Evolutionary conservation across 2,888 invertebrate species (phyloP).

Genomic region (Leptinotarsa peninsularis): DNA sequence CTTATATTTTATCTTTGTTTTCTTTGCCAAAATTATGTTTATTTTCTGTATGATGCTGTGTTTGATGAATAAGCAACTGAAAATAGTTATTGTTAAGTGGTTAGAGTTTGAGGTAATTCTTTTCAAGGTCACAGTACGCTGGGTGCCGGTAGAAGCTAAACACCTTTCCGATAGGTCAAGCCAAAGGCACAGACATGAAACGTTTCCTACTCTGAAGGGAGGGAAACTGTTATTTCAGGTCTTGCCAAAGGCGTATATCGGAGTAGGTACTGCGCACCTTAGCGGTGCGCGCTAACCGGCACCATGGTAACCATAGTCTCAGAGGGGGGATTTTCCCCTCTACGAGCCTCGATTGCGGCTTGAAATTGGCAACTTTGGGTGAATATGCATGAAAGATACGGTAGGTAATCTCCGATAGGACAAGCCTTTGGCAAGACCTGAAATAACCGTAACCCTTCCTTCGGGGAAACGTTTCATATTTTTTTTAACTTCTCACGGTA

Average conservation of each 20-base stretch:
- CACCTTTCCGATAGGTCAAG: constrained; percentile 30
- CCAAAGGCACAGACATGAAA: constrained; percentile 31
- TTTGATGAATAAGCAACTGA: background rate
- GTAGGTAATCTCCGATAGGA: constrained; percentile 7
- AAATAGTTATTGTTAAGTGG: background rate
- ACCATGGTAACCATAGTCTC: too few species aligned
- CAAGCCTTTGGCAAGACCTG: constrained; percentile 32
- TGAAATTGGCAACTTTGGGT: too few species aligned
- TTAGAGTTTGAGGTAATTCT: background rate
- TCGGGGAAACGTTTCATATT: constrained; percentile 24
- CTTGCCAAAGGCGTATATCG: constrained; percentile 16
- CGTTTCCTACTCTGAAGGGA: background rate
- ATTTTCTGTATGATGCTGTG: background rate
- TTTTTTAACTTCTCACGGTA: background rate
- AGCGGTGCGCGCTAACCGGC: too few species aligned
- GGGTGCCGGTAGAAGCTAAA: constrained; percentile 28
- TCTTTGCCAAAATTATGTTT: background rate
- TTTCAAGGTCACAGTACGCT: constrained; percentile 26
- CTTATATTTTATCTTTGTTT: background rate
- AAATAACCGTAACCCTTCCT: constrained; percentile 26
- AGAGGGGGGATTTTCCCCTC: too few species aligned
- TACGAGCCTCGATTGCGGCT: too few species aligned
- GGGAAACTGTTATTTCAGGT: constrained; percentile 22
- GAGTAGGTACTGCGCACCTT: background rate
- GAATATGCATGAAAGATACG: background rate